phyloP scores from a whole-genome alignment of 2,888 invertebrate species.

The Pegoplata infirma region DNA sequence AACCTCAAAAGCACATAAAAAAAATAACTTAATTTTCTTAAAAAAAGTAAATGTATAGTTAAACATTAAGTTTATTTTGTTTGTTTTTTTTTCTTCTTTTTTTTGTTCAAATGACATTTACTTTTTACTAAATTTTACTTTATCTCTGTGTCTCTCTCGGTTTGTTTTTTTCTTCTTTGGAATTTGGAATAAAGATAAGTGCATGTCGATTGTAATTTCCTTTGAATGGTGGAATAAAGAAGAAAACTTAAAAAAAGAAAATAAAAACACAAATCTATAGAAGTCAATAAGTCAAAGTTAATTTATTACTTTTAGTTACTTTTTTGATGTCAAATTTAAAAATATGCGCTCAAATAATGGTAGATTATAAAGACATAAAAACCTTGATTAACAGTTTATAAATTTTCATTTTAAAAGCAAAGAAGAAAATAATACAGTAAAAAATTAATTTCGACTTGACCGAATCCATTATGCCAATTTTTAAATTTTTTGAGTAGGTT shows the following conservation, averaged over 20 bases:
- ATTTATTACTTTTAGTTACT: slow-evolving; percentile 45
- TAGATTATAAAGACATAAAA: no score
- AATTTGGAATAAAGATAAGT: slow-evolving; percentile 47
- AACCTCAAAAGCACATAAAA: slow-evolving; percentile 4
- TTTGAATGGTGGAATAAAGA: neutral
- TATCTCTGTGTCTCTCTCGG: neutral
- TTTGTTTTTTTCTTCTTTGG: neutral
- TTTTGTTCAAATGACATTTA: slow-evolving; percentile 21
- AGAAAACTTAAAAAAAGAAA: neutral
- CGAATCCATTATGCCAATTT: no score
- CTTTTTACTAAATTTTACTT: slow-evolving; percentile 3
- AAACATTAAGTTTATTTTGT: neutral
- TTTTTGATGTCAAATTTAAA: slow-evolving; percentile 21
- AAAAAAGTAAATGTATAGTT: neutral
- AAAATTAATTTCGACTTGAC: no score
- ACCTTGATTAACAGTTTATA: no score
- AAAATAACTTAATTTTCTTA: slow-evolving; percentile 23
- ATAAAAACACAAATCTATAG: slow-evolving; percentile 17
- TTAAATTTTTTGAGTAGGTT: no score
- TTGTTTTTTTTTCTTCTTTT: no score
- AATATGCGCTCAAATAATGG: no score
- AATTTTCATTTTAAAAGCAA: no score
- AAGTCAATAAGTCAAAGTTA: slow-evolving; percentile 58
- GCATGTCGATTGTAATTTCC: slow-evolving; percentile 45
- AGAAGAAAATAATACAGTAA: no score